Percentiles rank a stretch among this genome's conserved stretches.
These are phyloP conservation scores for Dendronephthya gigantea DNA, from an alignment of 64 coral and sea anemone genomes.

Conservation along the genomic window DNA sequence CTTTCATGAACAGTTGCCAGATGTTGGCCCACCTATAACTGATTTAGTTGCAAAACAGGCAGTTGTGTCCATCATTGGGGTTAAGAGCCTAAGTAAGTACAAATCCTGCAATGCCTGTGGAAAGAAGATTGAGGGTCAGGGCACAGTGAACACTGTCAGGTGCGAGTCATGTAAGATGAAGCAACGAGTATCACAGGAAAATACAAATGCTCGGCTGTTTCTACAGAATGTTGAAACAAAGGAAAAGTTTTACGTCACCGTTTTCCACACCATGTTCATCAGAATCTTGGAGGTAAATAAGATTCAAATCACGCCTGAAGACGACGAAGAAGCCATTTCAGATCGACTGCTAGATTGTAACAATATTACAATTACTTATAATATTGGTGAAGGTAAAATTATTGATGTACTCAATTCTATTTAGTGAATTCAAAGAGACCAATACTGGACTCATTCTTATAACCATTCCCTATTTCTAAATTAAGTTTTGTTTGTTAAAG, in stretches of 20 bases:
- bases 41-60: slow-evolving; percentile 10
- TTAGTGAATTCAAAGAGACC: not conserved
- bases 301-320: not conserved
- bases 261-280: slow-evolving; percentile 11
- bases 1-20: slow-evolving; percentile 13
- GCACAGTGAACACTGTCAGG: slow-evolving; percentile 10
- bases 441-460: no score
- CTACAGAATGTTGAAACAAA: slow-evolving; percentile 10
- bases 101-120: slow-evolving; percentile 32
- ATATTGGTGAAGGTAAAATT: not conserved
- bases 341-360: not conserved
- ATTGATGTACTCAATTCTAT: no score
- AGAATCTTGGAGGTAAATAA: slow-evolving; percentile 19
- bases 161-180: slow-evolving; percentile 27
- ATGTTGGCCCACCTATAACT: not conserved
- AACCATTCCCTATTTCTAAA: no score
- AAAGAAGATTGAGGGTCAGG: slow-evolving; percentile 1
- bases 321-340: not conserved
- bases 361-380: slow-evolving; percentile 33
- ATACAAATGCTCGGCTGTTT: slow-evolving; percentile 21
- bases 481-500: no score
- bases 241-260: not conserved
- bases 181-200: slow-evolving; percentile 22
- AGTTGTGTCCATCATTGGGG: slow-evolving; percentile 17
- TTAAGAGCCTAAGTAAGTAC: slow-evolving; percentile 10